Conservation (phyloP, 2,888 invertebrate genomes). For the Acrobasis repandana region DNA sequence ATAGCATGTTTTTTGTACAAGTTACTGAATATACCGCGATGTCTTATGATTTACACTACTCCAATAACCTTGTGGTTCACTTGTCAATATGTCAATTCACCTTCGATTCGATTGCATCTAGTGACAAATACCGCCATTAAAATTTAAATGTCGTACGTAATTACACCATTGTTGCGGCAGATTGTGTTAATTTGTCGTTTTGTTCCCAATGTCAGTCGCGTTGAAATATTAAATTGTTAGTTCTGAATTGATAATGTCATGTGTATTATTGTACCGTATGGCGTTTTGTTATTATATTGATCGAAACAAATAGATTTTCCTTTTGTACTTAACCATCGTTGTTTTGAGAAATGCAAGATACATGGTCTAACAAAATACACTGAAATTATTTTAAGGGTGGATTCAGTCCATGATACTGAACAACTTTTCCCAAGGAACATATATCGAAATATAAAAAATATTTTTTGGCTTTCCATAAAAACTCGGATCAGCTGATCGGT, state of each 20-base stretch:
- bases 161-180: slow-evolving; percentile 6
- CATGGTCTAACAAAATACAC: too few relatives aligned
- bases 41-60: background rate
- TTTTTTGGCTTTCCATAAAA: too few relatives aligned
- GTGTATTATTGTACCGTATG: background rate
- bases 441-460: too few relatives aligned
- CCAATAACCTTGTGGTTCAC: slow-evolving; percentile 6
- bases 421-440: too few relatives aligned
- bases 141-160: slow-evolving; percentile 15
- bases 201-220: background rate
- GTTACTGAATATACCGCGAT: background rate
- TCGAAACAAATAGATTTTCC: too few relatives aligned
- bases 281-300: too few relatives aligned
- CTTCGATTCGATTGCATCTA: slow-evolving; percentile 11
- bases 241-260: background rate
- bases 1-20: too few relatives aligned
- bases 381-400: too few relatives aligned
- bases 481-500: too few relatives aligned
- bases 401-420: too few relatives aligned
- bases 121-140: slow-evolving; percentile 28
- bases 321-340: too few relatives aligned
- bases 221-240: background rate
- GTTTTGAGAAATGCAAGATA: too few relatives aligned
- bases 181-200: slow-evolving; percentile 6
- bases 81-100: slow-evolving; percentile 27